A percentile compares a stretch with the other conserved stretches of the same genome.
phyloP scores from a whole-genome alignment of 2,888 invertebrate species.

The Hyppa rectilinea region DNA sequence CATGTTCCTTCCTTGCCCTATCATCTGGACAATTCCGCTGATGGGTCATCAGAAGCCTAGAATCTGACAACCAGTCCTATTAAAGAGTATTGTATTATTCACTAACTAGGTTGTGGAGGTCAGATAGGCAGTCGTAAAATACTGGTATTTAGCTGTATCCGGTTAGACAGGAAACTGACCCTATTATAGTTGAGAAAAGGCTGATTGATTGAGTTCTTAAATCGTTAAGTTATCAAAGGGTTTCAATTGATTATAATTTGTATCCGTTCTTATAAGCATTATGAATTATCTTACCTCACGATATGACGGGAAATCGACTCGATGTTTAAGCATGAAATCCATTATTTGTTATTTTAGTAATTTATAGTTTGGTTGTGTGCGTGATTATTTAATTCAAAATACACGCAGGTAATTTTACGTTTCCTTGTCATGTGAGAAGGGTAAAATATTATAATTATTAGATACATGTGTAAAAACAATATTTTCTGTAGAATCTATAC shows the following conservation, averaged over 20 bases:
- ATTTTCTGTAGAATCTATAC: not conserved
- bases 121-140: not conserved
- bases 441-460: not conserved
- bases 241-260: constrained; percentile 4
- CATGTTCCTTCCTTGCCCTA: no score
- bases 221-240: no score
- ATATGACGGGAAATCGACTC: constrained; percentile 8
- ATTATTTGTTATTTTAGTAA: constrained; percentile 13
- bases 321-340: not conserved
- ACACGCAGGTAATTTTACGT: not conserved
- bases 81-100: no score
- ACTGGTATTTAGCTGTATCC: not conserved
- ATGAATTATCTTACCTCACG: constrained; percentile 20
- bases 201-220: not conserved
- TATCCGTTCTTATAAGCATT: constrained; percentile 25
- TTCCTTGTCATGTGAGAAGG: not conserved
- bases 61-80: no score
- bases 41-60: no score
- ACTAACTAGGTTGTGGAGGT: not conserved
- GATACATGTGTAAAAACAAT: not conserved
- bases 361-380: not conserved
- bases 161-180: not conserved
- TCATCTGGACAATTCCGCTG: no score
- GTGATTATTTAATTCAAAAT: constrained; percentile 8
- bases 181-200: not conserved